Percentiles rank a stretch among this genome's conserved stretches.
Conservation (phyloP, 2,797 vertebrate species). For the Tympanoctomys barrerae region DNA sequence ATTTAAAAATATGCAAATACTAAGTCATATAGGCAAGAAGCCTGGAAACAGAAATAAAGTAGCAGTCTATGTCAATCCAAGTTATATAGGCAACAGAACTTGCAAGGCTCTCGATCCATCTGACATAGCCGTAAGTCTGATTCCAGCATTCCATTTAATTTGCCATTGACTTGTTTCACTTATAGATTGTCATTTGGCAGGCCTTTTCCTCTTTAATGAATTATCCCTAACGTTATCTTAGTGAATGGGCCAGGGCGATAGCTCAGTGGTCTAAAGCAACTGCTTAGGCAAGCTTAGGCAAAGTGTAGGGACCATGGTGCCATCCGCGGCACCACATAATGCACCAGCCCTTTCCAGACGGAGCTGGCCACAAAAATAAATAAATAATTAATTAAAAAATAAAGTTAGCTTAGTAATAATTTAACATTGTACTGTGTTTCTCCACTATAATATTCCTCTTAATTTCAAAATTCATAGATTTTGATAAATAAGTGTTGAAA, state of each 20-base stretch:
- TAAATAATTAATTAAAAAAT: too few relatives aligned
- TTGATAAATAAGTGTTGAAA: constrained; percentile 7
- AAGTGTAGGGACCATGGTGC: too few relatives aligned
- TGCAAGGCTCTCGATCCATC: not conserved
- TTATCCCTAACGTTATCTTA: not conserved
- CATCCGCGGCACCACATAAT: too few relatives aligned
- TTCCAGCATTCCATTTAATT: not conserved
- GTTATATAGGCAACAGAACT: not conserved
- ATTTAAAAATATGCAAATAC: not conserved
- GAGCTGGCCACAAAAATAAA: too few relatives aligned
- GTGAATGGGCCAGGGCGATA: not conserved
- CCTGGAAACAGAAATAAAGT: not conserved
- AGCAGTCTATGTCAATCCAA: not conserved
- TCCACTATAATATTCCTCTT: not conserved
- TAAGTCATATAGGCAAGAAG: not conserved
- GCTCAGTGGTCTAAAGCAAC: too few relatives aligned
- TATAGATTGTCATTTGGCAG: not conserved
- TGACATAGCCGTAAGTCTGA: not conserved
- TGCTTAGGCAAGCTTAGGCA: too few relatives aligned
- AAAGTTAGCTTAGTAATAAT: not conserved
- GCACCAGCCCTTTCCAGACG: too few relatives aligned
- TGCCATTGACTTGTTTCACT: constrained; percentile 7
- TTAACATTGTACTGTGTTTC: constrained; percentile 60
- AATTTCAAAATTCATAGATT: constrained; percentile 48
- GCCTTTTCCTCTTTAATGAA: not conserved